Evolutionary conservation across 1,140 invertebrate genomes (phyloP), one percentile per base, ranked within the genome.

Genomic region (Cephus cinctus): DNA sequence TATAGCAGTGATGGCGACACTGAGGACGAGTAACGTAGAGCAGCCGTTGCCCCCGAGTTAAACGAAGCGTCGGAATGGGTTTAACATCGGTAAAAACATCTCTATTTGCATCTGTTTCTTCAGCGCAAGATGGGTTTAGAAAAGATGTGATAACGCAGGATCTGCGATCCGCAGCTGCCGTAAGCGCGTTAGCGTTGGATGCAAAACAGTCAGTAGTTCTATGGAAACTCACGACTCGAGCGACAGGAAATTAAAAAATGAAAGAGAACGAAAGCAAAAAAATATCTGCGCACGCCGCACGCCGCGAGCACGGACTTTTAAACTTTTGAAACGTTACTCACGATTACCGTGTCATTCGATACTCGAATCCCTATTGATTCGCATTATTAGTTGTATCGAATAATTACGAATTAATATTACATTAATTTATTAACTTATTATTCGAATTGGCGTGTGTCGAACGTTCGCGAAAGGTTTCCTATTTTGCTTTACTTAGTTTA

Each of bases 1-100:
- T 93, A 90, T 79, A 92, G 87, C 42, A 94, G 90, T 74, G 92
- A 94, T 63, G 88, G 89, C 18, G 92, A 94, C 65, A 90, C 90
- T 21, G 92, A 95, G 70, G 89, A 92, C 64, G 88, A 91, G 79
- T 90, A 84, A 79, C 64, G 43, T 22, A 27, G n/a, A n/a, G n/a
- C n/a, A n/a, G n/a, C n/a, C n/a, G n/a, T n/a, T n/a, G n/a, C n/a
- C n/a, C n/a, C n/a, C n/a, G n/a, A n/a, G n/a, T n/a, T n/a, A n/a
- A n/a, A n/a, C n/a, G n/a, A n/a, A n/a, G n/a, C n/a, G n/a, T n/a
- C n/a, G n/a, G n/a, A n/a, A n/a, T n/a, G n/a, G 25, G n/a, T 8
- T n/a, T 27, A 27, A 27, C 25, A n/a, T 27, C 25, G 25, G 25
- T 27, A n/a, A 27, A 27, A 27, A 27, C n/a, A n/a, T n/a, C n/a